Percentiles rank a stretch among this genome's conserved stretches.
Evolutionary conservation across 2,888 invertebrate genomes (phyloP).

Genomic region (Ophion slaviceki): DNA sequence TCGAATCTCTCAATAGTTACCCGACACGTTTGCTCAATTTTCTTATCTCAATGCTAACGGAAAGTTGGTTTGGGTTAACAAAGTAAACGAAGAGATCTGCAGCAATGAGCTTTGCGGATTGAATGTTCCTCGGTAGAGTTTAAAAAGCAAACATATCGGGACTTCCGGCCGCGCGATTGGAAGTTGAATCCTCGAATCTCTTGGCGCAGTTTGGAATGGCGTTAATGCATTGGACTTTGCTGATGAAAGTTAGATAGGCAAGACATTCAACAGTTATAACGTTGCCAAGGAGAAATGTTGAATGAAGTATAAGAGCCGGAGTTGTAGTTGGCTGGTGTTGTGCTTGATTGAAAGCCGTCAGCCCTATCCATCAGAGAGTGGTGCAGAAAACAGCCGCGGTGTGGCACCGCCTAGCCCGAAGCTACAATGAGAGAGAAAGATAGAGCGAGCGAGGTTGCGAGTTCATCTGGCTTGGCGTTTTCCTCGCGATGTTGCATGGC

Average conservation of each 20-base stretch:
- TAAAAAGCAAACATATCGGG: constrained; percentile 43
- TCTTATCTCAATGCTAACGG: too few relatives aligned
- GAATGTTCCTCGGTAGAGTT: too few relatives aligned
- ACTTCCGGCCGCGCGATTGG: constrained; percentile 12
- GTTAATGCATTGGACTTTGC: constrained; percentile 3
- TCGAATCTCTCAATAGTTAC: too few relatives aligned
- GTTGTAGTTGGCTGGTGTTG: constrained; percentile 39
- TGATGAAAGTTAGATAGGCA: neutral
- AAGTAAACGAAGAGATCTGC: too few relatives aligned
- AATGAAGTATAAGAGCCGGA: neutral
- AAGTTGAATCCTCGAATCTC: constrained; percentile 25
- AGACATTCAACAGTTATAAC: constrained; percentile 24
- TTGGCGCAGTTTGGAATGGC: neutral
- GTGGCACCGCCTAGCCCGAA: constrained; percentile 25
- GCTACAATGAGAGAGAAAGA: constrained; percentile 9
- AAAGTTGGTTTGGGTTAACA: too few relatives aligned
- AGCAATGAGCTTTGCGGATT: too few relatives aligned
- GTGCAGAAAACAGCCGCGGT: constrained; percentile 28
- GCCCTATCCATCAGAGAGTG: constrained; percentile 57
- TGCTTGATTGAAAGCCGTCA: constrained; percentile 64
- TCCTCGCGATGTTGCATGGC: neutral
- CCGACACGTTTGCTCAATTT: too few relatives aligned
- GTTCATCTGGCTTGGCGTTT: constrained; percentile 33
- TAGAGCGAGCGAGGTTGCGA: constrained; percentile 26
- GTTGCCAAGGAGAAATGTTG: constrained; percentile 18